These are phyloP conservation scores for Drosophila tripunctata DNA, from an alignment of 2,888 invertebrate species.

Conservation along the genomic window DNA sequence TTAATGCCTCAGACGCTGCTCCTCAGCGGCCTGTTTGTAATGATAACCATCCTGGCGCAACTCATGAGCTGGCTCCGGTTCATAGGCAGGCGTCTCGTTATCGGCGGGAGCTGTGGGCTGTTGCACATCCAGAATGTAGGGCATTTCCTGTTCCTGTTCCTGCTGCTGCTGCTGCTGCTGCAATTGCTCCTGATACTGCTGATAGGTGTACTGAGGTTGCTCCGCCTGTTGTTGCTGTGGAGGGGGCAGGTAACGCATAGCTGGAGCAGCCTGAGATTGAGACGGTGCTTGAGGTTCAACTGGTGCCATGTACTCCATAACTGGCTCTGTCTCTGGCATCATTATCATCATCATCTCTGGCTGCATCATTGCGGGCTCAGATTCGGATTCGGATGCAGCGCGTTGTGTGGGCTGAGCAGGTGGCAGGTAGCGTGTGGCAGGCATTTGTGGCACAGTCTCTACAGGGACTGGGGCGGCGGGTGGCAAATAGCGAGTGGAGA, in stretches of 20 bases:
- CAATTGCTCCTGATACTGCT: conserved; percentile 67
- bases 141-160: conserved; percentile 50
- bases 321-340: conserved; percentile 19
- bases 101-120: conserved; percentile 69
- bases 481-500: conserved; percentile 55
- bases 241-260: conserved; percentile 58
- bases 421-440: conserved; percentile 57
- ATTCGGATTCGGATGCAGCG: conserved; percentile 24
- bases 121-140: conserved; percentile 61
- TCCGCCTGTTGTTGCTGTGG: conserved; percentile 32
- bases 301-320: conserved; percentile 37
- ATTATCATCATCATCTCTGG: conserved; percentile 55
- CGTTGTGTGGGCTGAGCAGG: conserved; percentile 40
- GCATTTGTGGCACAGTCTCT: conserved; percentile 37
- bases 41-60: conserved; percentile 72
- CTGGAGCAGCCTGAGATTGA: conserved; percentile 24
- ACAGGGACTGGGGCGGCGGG: too few relatives aligned
- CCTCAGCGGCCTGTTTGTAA: conserved; percentile 61
- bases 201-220: conserved; percentile 53
- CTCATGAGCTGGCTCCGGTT: conserved; percentile 66
- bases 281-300: conserved; percentile 13
- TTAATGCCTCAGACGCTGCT: conserved; percentile 64
- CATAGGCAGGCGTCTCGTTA: conserved; percentile 43
- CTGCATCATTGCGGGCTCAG: conserved; percentile 35
- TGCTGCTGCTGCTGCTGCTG: conserved; percentile 34